Base-by-base conservation (phyloP, 2,113 vertebrate genomes). In the Atlantisia rogersi region DNA sequence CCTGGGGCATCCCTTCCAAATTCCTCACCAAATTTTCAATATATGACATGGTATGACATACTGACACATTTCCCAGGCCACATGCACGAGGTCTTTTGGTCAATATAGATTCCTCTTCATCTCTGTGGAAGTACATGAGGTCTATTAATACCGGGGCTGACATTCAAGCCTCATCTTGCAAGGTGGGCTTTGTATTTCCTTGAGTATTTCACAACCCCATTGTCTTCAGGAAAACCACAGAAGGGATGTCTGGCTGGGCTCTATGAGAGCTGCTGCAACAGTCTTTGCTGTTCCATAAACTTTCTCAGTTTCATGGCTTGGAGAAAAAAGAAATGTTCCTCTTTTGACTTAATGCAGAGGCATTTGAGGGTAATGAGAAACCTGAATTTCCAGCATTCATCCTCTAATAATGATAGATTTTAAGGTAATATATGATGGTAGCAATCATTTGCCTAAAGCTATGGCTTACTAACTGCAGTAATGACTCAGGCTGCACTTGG, bases 21-120 rank as follows among this genome's bases (percentile, higher is more conserved):
- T 73, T 81, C 59, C 22, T 64, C 8, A 59, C 15, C 28, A 40
- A 40, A 46, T 19, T 58, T 73, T 79, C 55, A 40, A 46, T 46
- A 17, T 64, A 52, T 0, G 6, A 15, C 48, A 19, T 0, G 0
- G 19, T 48, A 6, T 37, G 53, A 46, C 44, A n/a, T 29, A 46
- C 21, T n/a, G 32, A 40, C 11, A 4, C 10, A 3, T 75, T 60
- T 46, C 70, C 40, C n/a, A 84, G 52, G n/a, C 39, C 86, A 21
- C 4, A 0, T 16, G n/a, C 22, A 6, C 10, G 7, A 25, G 7
- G 13, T 39, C 12, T 90, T 59, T 53, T 76, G 15, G 28, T 75
- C 1, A 0, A 10, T 44, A 11, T 4, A 78, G 50, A 10, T 11
- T 65, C 29, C 35, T 62, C 56, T 85, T 35, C 39, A 20, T 14